Evolutionary conservation across 92 coral and sea anemone species (phyloP), one percentile per base, ranked within the genome.

Genomic region (Phenganax marumi): DNA sequence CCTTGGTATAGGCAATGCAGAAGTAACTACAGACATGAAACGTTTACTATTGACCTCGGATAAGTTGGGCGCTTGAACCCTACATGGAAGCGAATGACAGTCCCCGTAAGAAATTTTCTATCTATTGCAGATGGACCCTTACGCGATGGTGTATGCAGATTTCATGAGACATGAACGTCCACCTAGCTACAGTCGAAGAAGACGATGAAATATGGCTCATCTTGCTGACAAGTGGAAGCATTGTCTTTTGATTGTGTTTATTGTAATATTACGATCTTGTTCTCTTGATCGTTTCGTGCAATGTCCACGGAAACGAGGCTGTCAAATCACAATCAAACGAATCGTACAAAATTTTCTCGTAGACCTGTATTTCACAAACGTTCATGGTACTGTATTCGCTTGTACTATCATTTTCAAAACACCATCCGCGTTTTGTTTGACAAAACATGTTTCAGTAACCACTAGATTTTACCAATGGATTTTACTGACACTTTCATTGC

Each of bases 101-200:
- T 18, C 0, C 16, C 10, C 1, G 54, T 47, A 70, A 22, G n/a
- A 39, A 7, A 0, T 70, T n/a, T 39, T 47, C 5, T 33, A 0
- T 43, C 48, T 18, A 46, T 51, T 23, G 6, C 49, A 94, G 98
- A 91, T 94, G 12, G 98, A 94, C 76, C 94, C 91, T 8, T 92
- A 92, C 54, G 97, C 97, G 0, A 97, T 93, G 7, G 97, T 93
- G 23, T 93, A 97, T 86, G 97, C 92, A 52, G 98, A 94, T 60
- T 92, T 94, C 76, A 87, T 94, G 23, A 84, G 98, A 18, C 75
- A 58, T 22, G 81, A 76, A 12, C 49, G 81, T 12, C 65, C 81
- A 24, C 57, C 62, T 52, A 56, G 81, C 58, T 76, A 76, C 64
- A 58, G 81, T 56, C 62, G 65, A 21, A 76, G 81, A 76, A 76